Evolutionary conservation across 30 jellyfish, hydroid and myxozoan genomes (phyloP).

Genomic region (Hydractinia echinata): DNA sequence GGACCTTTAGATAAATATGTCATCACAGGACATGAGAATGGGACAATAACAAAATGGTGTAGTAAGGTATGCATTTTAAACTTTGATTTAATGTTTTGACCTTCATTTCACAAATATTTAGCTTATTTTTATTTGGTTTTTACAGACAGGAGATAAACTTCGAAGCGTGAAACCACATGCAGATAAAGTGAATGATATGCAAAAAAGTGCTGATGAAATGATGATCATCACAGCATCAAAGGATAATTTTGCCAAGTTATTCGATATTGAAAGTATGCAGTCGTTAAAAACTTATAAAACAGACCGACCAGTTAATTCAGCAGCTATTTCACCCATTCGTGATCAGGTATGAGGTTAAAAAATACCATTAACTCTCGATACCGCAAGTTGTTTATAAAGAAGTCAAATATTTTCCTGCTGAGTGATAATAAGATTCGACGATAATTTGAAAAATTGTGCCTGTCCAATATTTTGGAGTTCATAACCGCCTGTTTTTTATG

Average conservation of each 20-base stretch:
- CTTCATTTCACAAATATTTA: background rate
- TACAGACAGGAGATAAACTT: conserved; percentile 68
- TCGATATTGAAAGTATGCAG: conserved; percentile 59
- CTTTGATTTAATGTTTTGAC: background rate
- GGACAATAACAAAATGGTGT: conserved; percentile 75
- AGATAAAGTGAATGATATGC: conserved; percentile 70
- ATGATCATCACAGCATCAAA: conserved; percentile 84
- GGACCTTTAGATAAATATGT: conserved; percentile 85
- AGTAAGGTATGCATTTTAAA: conserved; percentile 31
- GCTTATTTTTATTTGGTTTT: background rate
- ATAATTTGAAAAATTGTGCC: too few relatives aligned
- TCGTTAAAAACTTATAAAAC: conserved; percentile 72
- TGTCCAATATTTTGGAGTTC: too few relatives aligned
- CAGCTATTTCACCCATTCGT: conserved; percentile 86
- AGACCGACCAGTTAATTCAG: conserved; percentile 94
- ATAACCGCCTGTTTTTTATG: too few relatives aligned
- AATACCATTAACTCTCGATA: too few relatives aligned
- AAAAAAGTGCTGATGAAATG: conserved; percentile 76
- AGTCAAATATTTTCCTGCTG: too few relatives aligned
- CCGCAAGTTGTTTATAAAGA: too few relatives aligned
- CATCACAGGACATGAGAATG: conserved; percentile 89
- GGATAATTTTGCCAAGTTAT: conserved; percentile 74
- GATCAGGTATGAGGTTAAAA: conserved; percentile 57
- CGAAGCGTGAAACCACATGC: conserved; percentile 47
- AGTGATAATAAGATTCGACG: too few relatives aligned